These are phyloP conservation scores for Ochotona princeps DNA, from an alignment of 2,113 vertebrate species.

Conservation along the genomic window DNA sequence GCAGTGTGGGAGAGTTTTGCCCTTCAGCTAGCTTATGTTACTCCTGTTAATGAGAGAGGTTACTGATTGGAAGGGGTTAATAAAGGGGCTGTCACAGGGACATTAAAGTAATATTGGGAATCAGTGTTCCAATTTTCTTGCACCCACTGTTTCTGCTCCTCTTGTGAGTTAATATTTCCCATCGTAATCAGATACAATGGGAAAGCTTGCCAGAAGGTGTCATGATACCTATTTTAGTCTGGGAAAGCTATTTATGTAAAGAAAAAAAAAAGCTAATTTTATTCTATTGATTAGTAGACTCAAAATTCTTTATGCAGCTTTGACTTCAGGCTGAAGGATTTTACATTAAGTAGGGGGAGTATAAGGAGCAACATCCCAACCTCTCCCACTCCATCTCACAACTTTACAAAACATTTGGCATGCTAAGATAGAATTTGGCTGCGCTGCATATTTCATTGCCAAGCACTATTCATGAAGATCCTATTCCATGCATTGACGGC, in stretches of 20 bases:
- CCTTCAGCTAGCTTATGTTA: neutral
- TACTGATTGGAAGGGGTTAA: constrained; percentile 39
- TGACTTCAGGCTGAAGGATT: constrained; percentile 38
- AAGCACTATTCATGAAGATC: constrained; percentile 58
- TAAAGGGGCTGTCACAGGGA: neutral
- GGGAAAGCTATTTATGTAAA: constrained; percentile 31
- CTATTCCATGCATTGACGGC: constrained; percentile 37
- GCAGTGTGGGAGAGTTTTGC: neutral
- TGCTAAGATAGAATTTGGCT: constrained; percentile 21
- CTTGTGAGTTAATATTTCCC: constrained; percentile 29
- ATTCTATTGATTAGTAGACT: constrained; percentile 25
- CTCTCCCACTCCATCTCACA: constrained; percentile 17
- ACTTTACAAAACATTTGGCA: constrained; percentile 61
- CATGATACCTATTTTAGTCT: neutral
- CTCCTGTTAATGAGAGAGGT: neutral
- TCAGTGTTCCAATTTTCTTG: neutral
- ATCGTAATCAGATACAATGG: neutral
- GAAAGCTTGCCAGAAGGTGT: neutral
- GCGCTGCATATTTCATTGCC: constrained; percentile 47
- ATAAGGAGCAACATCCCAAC: constrained; percentile 7
- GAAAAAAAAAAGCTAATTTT: neutral
- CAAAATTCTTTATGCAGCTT: constrained; percentile 50
- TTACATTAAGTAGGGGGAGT: constrained; percentile 1
- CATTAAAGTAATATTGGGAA: neutral
- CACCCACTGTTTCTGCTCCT: neutral